Conservation (phyloP, 2,797 vertebrate genomes). For the Dendrocincla fuliginosa region DNA sequence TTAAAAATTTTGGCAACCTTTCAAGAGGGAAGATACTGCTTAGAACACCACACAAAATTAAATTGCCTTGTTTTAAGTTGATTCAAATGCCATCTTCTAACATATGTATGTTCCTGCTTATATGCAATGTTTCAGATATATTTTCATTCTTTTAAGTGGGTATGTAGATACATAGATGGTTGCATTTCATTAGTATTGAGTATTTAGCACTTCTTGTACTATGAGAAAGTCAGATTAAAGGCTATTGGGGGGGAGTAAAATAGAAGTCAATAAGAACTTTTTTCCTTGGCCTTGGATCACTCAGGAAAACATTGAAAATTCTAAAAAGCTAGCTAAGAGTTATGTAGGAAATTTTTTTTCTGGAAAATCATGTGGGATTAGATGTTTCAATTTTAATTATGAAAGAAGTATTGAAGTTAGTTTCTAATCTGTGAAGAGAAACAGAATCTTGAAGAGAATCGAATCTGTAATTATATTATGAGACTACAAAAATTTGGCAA, state of each 20-base stretch:
- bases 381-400: constrained; percentile 57
- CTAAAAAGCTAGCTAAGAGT: neutral
- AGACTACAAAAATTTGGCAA: neutral
- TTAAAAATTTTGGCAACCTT: neutral
- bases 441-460: neutral
- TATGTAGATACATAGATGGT: neutral
- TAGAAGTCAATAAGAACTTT: constrained; percentile 4
- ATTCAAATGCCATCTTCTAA: neutral
- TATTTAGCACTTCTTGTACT: constrained; percentile 12
- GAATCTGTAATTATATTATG: neutral
- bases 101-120: neutral
- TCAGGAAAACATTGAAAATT: constrained; percentile 2
- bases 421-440: constrained; percentile 42
- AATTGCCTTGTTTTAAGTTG: neutral
- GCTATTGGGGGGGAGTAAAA: neutral
- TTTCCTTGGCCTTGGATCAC: neutral
- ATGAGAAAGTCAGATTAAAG: constrained; percentile 17
- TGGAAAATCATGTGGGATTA: constrained; percentile 12
- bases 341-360: constrained; percentile 28
- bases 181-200: neutral
- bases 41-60: neutral
- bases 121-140: neutral
- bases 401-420: constrained; percentile 31
- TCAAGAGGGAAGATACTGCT: neutral
- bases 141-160: neutral